Conservation (phyloP, 2,113 vertebrate species). For the Cyanoliseus patagonus region DNA sequence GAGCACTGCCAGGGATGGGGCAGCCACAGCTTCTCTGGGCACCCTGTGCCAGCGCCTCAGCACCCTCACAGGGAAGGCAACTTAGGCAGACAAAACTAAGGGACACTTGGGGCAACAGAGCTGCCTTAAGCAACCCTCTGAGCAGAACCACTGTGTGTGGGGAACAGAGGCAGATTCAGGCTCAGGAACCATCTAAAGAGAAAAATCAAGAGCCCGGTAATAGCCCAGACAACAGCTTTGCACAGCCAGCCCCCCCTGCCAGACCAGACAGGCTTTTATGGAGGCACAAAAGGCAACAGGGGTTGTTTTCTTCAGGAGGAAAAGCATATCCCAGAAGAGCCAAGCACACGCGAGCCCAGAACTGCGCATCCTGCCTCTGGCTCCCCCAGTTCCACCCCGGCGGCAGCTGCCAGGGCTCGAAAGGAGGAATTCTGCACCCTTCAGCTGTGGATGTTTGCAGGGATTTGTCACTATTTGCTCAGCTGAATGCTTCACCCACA, state of each 20-base stretch:
- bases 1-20: not conserved
- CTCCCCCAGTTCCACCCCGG: not conserved
- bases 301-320: not conserved
- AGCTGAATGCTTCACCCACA: not conserved
- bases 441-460: not conserved
- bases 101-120: fast-evolving
- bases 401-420: not conserved
- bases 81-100: not conserved
- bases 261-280: not conserved
- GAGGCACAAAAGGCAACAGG: not conserved
- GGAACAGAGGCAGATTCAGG: not conserved
- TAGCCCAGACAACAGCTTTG: not conserved
- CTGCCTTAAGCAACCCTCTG: not conserved
- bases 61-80: fast-evolving
- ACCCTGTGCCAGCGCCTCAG: not conserved
- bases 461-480: not conserved
- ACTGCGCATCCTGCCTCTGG: not conserved
- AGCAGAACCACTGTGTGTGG: not conserved
- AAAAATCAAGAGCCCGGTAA: not conserved
- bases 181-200: not conserved
- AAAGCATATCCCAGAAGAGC: not conserved
- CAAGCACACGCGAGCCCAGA: not conserved
- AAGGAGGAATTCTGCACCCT: not conserved
- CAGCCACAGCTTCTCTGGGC: not conserved
- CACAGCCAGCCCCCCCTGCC: not conserved